These are phyloP conservation scores for Muscicapa striata DNA, from an alignment of 2,797 vertebrate genomes.

Conservation along the genomic window DNA sequence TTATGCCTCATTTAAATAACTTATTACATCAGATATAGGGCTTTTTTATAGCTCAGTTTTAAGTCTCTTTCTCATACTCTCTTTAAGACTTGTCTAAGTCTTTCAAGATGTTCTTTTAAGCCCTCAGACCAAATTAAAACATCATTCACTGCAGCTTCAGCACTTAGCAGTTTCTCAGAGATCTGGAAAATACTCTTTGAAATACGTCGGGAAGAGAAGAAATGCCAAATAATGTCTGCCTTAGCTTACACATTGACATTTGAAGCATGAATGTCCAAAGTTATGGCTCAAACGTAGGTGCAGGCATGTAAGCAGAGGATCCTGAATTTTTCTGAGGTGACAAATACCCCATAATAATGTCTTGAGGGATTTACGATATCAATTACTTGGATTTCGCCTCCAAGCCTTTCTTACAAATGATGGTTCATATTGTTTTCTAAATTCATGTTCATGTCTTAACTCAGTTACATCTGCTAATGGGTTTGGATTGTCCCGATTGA, in stretches of 20 bases:
- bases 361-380: conserved; percentile 33
- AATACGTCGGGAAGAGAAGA: conserved; percentile 19
- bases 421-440: conserved; percentile 55
- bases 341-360: neutral
- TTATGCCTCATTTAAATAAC: conserved; percentile 68
- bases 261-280: neutral
- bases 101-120: conserved; percentile 71
- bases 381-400: conserved; percentile 21
- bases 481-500: conserved; percentile 35
- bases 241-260: neutral
- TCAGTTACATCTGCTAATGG: conserved; percentile 33
- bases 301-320: neutral
- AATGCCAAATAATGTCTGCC: neutral
- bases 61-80: conserved; percentile 58
- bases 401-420: conserved; percentile 1
- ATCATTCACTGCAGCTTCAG: conserved; percentile 54
- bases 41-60: conserved; percentile 54
- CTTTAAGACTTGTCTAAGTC: conserved; percentile 57
- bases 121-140: conserved; percentile 68
- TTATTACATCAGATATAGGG: conserved; percentile 62
- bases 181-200: conserved; percentile 41
- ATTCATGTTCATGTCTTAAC: conserved; percentile 51
- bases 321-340: neutral
- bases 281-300: neutral
- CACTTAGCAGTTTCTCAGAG: conserved; percentile 53